These are phyloP conservation scores for Drosophila yooni DNA, from an alignment of 2,888 invertebrate genomes.

Conservation along the genomic window DNA sequence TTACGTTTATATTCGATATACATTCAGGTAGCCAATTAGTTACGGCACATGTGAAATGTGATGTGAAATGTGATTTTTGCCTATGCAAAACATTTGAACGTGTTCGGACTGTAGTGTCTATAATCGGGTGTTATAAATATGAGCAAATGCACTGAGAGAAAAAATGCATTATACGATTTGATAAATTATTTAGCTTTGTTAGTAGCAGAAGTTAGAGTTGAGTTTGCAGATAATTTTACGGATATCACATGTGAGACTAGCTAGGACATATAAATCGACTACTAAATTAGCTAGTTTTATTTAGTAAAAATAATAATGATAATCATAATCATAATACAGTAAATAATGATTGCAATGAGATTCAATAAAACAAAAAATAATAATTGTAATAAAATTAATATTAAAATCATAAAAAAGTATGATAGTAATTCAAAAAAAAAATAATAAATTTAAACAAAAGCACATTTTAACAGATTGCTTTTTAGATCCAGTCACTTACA, in stretches of 20 bases:
- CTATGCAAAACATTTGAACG: slow-evolving; percentile 28
- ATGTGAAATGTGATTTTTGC: slow-evolving; percentile 6
- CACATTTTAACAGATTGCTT: neutral
- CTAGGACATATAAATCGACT: neutral
- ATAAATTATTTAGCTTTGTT: neutral
- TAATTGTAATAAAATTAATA: neutral
- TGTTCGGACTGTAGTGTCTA: slow-evolving; percentile 2
- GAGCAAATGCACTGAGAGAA: slow-evolving; percentile 9
- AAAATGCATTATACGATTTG: neutral
- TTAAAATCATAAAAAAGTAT: neutral
- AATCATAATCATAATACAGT: neutral
- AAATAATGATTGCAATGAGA: neutral
- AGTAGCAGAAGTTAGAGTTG: neutral
- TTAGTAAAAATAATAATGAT: neutral
- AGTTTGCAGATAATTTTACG: too few relatives aligned
- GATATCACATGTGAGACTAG: neutral
- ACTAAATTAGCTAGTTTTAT: neutral
- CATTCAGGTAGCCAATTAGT: slow-evolving; percentile 11
- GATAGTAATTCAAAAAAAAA: neutral
- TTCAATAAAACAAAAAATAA: neutral
- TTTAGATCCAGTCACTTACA: neutral
- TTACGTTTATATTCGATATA: neutral
- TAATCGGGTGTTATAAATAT: neutral
- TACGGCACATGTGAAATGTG: slow-evolving; percentile 8
- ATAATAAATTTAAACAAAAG: neutral